Evolutionary conservation across 2,888 invertebrate genomes (phyloP).

Genomic region (Drosophila emarginata): DNA sequence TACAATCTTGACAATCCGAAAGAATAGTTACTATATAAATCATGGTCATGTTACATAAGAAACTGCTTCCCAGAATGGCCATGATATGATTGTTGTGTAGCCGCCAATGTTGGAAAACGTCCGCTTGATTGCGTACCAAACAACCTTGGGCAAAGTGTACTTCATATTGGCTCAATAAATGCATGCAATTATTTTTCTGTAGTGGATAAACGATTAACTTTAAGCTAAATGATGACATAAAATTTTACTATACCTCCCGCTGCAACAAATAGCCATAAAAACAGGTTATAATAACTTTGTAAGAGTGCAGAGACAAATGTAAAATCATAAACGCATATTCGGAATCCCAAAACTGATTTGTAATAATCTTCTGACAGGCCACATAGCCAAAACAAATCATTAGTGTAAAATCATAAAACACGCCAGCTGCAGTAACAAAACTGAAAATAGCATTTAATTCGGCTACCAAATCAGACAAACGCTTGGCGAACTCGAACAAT

Average conservation of each 20-base stretch:
- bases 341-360: constrained; percentile 32
- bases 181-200: constrained; percentile 69
- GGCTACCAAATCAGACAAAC: constrained; percentile 61
- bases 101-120: constrained; percentile 62
- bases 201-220: neutral
- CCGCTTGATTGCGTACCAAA: constrained; percentile 29
- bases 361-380: constrained; percentile 71
- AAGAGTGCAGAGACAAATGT: constrained; percentile 63
- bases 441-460: constrained; percentile 68
- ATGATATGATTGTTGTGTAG: constrained; percentile 58
- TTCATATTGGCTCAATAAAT: constrained; percentile 53
- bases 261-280: constrained; percentile 65
- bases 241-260: constrained; percentile 66
- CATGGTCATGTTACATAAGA: constrained; percentile 58
- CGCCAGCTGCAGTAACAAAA: constrained; percentile 43
- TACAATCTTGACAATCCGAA: too few species aligned
- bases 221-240: neutral
- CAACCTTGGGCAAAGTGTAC: constrained; percentile 35
- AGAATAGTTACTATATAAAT: constrained; percentile 64
- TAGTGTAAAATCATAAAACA: constrained; percentile 78
- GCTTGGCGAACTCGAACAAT: constrained; percentile 50
- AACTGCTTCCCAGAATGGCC: constrained; percentile 63
- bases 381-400: constrained; percentile 73
- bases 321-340: constrained; percentile 66
- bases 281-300: constrained; percentile 70